Evolutionary conservation across 2,797 vertebrate species (phyloP), one percentile per base, ranked within the genome.

Genomic region (Trachops cirrhosus): DNA sequence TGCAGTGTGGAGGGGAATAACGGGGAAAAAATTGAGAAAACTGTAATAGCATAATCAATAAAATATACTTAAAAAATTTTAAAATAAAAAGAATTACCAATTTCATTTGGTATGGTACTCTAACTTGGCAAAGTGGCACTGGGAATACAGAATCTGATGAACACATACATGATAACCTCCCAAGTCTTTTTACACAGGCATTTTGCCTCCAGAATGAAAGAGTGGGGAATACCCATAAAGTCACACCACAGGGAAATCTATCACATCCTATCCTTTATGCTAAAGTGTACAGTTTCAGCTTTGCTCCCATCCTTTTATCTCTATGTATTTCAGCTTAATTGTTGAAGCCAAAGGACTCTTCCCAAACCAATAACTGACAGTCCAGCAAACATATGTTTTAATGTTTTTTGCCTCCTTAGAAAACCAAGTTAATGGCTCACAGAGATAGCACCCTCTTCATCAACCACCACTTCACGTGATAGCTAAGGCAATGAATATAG

Each of bases 91-190:
- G 68, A 93, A 79, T 87, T 87, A 59, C 41, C 29, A 62, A 62
- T 10, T 52, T 84, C 48, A 70, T 91, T 89, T 89, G 19, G 44
- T 48, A 57, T 29, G 32, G 44, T 26, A 64, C 37, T 77, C 77
- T 93, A 88, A 67, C 54, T 89, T 94, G 90, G 82, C 85, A 37
- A 86, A 93, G 71, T 34, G 59, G 83, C 21, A 34, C 46, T 67
- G 46, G 46, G 19, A 52, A 29, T 37, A 59, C 11, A n/a, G 67
- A 50, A 68, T n/a, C 48, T 15, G n/a, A 79, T 67, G 87, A 88
- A 32, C 67, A 86, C 6, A 52, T 22, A 75, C 70, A 34, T 64
- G 34, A 44, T 91, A 62, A 54, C 39, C 39, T 87, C n/a, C 41
- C 87, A 83, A 84, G 32, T 77, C 44, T 86, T 93, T 87, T 71